Evolutionary conservation across 2,797 vertebrate species (phyloP).

Genomic region (Rhinophrynus dorsalis): DNA sequence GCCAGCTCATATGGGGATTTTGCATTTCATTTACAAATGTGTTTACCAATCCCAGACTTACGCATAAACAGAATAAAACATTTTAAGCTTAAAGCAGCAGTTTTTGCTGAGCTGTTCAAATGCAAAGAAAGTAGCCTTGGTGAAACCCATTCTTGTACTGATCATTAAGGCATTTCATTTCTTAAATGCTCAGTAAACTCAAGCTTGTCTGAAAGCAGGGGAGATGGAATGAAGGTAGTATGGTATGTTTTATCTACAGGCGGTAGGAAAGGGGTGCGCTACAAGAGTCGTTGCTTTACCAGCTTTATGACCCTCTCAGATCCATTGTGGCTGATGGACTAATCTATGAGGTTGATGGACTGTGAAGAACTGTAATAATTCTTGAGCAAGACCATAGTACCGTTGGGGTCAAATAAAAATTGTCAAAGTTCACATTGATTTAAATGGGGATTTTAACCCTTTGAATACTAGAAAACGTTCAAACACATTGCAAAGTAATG

Average conservation of each 20-base stretch:
- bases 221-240: neutral
- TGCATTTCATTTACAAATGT: conserved; percentile 9
- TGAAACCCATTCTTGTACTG: neutral
- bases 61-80: conserved; percentile 5
- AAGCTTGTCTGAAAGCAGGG: neutral
- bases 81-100: conserved; percentile 11
- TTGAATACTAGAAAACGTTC: too few species aligned
- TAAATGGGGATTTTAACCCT: too few species aligned
- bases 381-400: too few species aligned
- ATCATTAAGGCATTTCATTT: neutral
- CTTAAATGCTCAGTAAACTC: neutral
- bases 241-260: neutral
- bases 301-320: too few species aligned
- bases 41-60: conserved; percentile 3
- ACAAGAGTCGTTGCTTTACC: too few species aligned
- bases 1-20: neutral
- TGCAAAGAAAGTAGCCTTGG: neutral
- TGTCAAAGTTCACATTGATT: too few species aligned
- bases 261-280: too few species aligned
- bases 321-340: too few species aligned
- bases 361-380: too few species aligned
- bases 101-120: neutral
- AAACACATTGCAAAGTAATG: too few species aligned
- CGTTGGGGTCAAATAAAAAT: too few species aligned
- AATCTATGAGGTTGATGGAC: too few species aligned